phyloP scores from a whole-genome alignment of 2,888 invertebrate species.

The Tromatobia lineatoria region DNA sequence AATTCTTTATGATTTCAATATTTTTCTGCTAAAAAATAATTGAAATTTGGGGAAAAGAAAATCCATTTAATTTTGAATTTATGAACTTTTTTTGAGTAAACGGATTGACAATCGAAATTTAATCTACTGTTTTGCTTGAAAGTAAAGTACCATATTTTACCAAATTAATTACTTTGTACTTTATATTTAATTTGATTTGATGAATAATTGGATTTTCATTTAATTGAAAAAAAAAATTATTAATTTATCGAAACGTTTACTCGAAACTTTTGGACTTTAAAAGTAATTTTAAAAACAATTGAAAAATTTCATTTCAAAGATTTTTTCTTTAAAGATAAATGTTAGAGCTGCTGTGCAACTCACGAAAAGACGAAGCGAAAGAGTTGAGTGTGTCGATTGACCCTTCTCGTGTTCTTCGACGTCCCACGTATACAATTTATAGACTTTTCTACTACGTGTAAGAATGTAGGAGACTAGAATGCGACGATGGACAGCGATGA shows the following conservation, averaged over 20 bases:
- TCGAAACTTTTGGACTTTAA: too few species aligned
- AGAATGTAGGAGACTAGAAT: slow-evolving; percentile 29
- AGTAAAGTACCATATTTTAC: too few species aligned
- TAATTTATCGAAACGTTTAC: not conserved
- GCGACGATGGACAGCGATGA: slow-evolving; percentile 34
- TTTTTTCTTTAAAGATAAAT: not conserved
- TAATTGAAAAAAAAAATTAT: too few species aligned
- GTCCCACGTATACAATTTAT: slow-evolving; percentile 1
- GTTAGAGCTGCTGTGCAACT: not conserved
- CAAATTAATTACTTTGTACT: too few species aligned
- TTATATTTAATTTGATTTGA: not conserved
- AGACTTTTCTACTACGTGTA: slow-evolving; percentile 4
- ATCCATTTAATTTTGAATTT: too few species aligned
- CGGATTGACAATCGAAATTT: too few species aligned
- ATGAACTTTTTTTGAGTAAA: too few species aligned
- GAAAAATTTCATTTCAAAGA: too few species aligned
- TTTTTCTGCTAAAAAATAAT: too few species aligned
- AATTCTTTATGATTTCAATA: too few species aligned
- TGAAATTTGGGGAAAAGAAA: too few species aligned
- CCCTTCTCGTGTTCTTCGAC: slow-evolving; percentile 26
- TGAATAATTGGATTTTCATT: not conserved
- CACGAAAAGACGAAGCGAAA: slow-evolving; percentile 18
- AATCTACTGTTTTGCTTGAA: too few species aligned
- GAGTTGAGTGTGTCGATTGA: slow-evolving; percentile 46
- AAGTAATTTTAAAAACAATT: not conserved